phyloP scores from a whole-genome alignment of 2,888 invertebrate genomes.

The Helicoverpa assulta region DNA sequence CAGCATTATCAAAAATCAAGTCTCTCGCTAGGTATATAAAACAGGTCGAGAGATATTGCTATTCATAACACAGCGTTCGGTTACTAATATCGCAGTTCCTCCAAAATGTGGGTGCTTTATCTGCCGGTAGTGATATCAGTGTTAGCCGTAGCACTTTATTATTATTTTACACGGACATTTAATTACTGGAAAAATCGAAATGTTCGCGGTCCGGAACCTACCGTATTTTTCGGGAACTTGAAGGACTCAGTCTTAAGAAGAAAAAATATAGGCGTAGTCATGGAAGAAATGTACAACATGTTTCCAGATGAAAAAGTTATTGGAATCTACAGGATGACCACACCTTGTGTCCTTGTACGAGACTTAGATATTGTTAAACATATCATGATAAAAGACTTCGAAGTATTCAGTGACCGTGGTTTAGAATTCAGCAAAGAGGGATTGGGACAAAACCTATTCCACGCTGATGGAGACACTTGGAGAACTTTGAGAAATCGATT shows the following conservation, averaged over 20 bases:
- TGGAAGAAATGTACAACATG: slow-evolving; percentile 68
- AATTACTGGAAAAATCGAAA: slow-evolving; percentile 74
- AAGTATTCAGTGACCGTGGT: slow-evolving; percentile 73
- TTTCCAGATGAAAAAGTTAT: slow-evolving; percentile 76
- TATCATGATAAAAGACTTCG: slow-evolving; percentile 77
- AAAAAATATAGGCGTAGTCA: slow-evolving; percentile 60
- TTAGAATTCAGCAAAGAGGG: slow-evolving; percentile 71
- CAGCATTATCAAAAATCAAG: too few species aligned
- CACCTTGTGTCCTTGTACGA: slow-evolving; percentile 70
- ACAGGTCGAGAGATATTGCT: slow-evolving; percentile 3
- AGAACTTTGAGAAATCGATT: slow-evolving; percentile 69
- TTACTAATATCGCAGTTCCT: not conserved
- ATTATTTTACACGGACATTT: slow-evolving; percentile 72
- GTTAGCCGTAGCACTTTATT: slow-evolving; percentile 56
- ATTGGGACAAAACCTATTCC: slow-evolving; percentile 75
- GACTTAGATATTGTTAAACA: slow-evolving; percentile 77
- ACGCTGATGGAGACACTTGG: slow-evolving; percentile 75
- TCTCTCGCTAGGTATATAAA: slow-evolving; percentile 31
- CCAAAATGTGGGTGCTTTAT: slow-evolving; percentile 40
- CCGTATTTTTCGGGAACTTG: slow-evolving; percentile 71
- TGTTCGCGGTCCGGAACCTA: slow-evolving; percentile 69
- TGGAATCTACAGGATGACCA: slow-evolving; percentile 74
- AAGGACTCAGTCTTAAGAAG: slow-evolving; percentile 62
- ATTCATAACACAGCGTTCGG: slow-evolving; percentile 8
- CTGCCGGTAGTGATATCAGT: slow-evolving; percentile 35